Evolutionary conservation across 2,113 vertebrate species (phyloP).

Genomic region (Hassar affinis): DNA sequence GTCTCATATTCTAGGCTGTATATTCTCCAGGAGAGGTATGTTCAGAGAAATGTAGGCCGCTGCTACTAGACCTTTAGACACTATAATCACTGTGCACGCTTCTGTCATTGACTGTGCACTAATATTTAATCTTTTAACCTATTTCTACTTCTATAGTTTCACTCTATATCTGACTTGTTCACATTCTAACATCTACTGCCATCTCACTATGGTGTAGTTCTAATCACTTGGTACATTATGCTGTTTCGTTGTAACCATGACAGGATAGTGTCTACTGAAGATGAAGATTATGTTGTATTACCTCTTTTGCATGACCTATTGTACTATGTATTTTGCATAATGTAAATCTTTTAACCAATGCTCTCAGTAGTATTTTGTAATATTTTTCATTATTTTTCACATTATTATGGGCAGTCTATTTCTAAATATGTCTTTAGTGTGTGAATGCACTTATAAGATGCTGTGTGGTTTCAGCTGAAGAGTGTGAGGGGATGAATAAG

Average conservation of each 20-base stretch:
- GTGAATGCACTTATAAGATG: not conserved
- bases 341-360: not conserved
- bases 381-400: not conserved
- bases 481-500: constrained; percentile 87
- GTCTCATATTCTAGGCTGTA: constrained; percentile 72
- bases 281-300: not conserved
- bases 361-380: not conserved
- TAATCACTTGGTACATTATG: not conserved
- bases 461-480: constrained; percentile 77
- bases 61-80: constrained; percentile 19
- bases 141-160: constrained; percentile 7
- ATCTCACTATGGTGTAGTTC: not conserved
- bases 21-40: constrained; percentile 71
- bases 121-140: constrained; percentile 19
- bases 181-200: constrained; percentile 20
- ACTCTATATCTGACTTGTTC: not conserved
- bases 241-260: not conserved
- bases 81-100: constrained; percentile 4
- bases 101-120: constrained; percentile 28
- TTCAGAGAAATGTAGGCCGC: constrained; percentile 53
- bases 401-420: not conserved
- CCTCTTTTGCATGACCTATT: constrained; percentile 11
- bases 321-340: not conserved
- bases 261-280: not conserved
- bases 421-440: not conserved